Evolutionary conservation across 2,797 vertebrate species (phyloP).

Genomic region (Coilia nasus): DNA sequence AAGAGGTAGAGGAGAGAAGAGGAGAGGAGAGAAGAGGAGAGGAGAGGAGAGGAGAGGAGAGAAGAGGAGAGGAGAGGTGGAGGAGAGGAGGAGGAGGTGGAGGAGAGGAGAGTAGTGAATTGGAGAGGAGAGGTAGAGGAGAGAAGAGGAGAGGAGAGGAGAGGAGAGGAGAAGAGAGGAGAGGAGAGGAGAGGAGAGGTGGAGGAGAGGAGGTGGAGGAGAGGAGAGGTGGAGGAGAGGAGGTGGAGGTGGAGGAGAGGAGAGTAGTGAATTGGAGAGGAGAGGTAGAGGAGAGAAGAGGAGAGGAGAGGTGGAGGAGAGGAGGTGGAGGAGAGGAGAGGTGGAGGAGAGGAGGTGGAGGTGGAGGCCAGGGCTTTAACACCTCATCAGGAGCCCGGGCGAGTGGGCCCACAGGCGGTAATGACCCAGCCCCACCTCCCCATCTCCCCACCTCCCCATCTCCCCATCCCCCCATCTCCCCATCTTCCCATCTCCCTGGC

Average conservation of each 20-base stretch:
- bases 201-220: background rate
- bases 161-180: too few relatives aligned
- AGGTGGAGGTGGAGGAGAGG: too few relatives aligned
- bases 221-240: too few relatives aligned
- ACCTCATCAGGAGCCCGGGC: slow-evolving; percentile 72
- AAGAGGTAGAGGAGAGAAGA: too few relatives aligned
- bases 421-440: slow-evolving; percentile 64
- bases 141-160: too few relatives aligned
- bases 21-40: slow-evolving; percentile 41
- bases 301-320: slow-evolving; percentile 38
- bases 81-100: too few relatives aligned
- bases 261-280: too few relatives aligned
- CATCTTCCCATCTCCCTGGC: slow-evolving; percentile 24
- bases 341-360: background rate
- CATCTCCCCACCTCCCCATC: slow-evolving; percentile 51
- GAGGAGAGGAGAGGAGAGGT: background rate
- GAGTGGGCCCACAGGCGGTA: slow-evolving; percentile 70
- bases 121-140: too few relatives aligned
- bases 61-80: slow-evolving; percentile 51
- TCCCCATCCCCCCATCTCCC: background rate
- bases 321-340: slow-evolving; percentile 56
- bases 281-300: too few relatives aligned
- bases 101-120: too few relatives aligned
- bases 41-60: too few relatives aligned
- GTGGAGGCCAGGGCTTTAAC: background rate